Evolutionary conservation across 1,140 invertebrate genomes (phyloP), one percentile per base, ranked within the genome.

Genomic region (Musca domestica): DNA sequence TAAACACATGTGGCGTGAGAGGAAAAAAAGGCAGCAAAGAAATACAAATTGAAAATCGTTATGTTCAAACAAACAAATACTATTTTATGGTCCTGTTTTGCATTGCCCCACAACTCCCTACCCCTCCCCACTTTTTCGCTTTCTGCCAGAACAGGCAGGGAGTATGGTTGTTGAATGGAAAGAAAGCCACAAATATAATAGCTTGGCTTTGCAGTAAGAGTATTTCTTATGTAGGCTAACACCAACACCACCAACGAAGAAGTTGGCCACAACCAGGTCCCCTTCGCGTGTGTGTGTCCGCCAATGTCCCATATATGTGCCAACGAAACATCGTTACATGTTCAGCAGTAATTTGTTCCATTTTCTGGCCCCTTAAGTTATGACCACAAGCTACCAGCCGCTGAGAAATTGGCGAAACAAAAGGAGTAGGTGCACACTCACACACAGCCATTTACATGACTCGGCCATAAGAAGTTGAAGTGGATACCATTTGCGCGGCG

Each of bases 301-400:
- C 34, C 15, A 2, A 27, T 56, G 12, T 15, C 23, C 12, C 4
- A 25, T 56, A n/a, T 10, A n/a, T 56, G 52, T 56, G 19, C 5
- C 23, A n/a, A 27, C 15, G n/a, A 1, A 56, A 27, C 23, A 56
- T n/a, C 23, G 27, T 61, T 61, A 34, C 56, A 61, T 61, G 56
- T 61, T 61, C 34, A 7, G 27, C 6, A 61, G 27, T 61, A 61
- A 61, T 61, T 61, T 61, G 56, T 61, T 61, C 27, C n/a, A 61
- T 61, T 61, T 61, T 34, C 9, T 9, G 34, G 34, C 6, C 34
- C n/a, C 27, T 58, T 52, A 23, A 23, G 23, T 23, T 23, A 23
- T 15, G 19, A 17, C 30, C 27, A 61, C 56, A 14, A 34, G n/a
- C 20, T 51, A n/a, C 5, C 23, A 20, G 51, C 51, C 5, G 34